Evolutionary conservation across 2,113 vertebrate genomes (phyloP).

Genomic region (Sisor rabdophorus): DNA sequence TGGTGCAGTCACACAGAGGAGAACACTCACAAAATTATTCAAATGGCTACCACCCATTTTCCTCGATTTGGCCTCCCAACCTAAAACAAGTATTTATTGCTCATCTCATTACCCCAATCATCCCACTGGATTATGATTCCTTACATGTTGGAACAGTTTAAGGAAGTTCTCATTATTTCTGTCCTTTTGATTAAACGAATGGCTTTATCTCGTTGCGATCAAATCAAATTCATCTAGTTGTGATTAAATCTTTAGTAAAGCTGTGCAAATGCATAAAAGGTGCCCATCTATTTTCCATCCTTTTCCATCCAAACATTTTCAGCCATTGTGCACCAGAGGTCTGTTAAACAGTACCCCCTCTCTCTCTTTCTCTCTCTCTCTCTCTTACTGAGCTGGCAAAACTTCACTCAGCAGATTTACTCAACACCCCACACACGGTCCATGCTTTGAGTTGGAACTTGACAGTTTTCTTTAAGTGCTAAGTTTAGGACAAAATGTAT

Average conservation of each 20-base stretch:
- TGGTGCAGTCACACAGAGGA: constrained; percentile 41
- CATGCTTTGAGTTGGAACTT: constrained; percentile 66
- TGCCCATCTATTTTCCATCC: constrained; percentile 58
- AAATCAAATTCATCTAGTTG: constrained; percentile 7
- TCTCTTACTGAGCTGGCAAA: constrained; percentile 49
- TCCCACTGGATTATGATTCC: constrained; percentile 67
- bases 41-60: neutral
- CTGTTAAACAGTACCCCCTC: constrained; percentile 63
- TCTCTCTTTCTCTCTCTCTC: constrained; percentile 61
- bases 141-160: constrained; percentile 59
- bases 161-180: constrained; percentile 54
- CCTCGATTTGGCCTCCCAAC: constrained; percentile 63
- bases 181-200: constrained; percentile 61
- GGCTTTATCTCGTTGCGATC: too few relatives aligned
- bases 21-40: neutral
- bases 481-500: constrained; percentile 61
- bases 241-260: constrained; percentile 72
- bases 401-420: constrained; percentile 63
- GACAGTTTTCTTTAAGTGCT: constrained; percentile 68
- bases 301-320: constrained; percentile 52
- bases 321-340: constrained; percentile 61
- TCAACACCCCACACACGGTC: constrained; percentile 52
- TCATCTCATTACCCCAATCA: constrained; percentile 68
- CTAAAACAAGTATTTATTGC: constrained; percentile 74
- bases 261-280: constrained; percentile 76